Percentiles rank a stretch among this genome's conserved stretches.
Conservation (phyloP, 2,113 vertebrate genomes). For the Prochilodus magdalenae region DNA sequence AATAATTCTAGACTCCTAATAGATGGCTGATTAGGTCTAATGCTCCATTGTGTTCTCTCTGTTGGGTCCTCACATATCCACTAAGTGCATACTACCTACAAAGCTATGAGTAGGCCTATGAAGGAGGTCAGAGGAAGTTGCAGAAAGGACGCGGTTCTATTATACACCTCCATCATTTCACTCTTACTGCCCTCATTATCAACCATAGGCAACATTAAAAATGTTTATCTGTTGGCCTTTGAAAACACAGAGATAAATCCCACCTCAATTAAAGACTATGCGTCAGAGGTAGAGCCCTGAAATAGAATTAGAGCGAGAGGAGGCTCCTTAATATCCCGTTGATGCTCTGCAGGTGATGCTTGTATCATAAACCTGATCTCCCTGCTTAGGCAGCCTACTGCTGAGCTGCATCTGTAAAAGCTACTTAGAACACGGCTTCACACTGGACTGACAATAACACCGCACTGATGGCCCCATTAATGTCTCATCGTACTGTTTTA, state of each 20-base stretch:
- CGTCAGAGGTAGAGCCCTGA: constrained; percentile 61
- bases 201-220: constrained; percentile 32
- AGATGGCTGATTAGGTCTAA: neutral
- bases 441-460: constrained; percentile 31
- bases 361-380: constrained; percentile 48
- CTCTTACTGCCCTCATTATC: constrained; percentile 28
- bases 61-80: neutral
- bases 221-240: constrained; percentile 53
- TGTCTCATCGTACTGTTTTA: constrained; percentile 46
- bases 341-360: constrained; percentile 43
- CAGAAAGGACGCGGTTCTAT: constrained; percentile 28
- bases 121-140: constrained; percentile 48
- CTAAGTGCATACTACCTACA: neutral
- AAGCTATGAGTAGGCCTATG: neutral
- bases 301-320: constrained; percentile 71
- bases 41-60: neutral
- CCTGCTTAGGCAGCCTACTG: constrained; percentile 38
- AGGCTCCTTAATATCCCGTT: constrained; percentile 41
- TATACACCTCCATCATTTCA: constrained; percentile 39
- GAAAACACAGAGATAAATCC: constrained; percentile 44
- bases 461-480: constrained; percentile 28
- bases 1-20: neutral
- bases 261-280: constrained; percentile 41
- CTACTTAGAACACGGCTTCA: constrained; percentile 29
- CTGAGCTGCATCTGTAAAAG: constrained; percentile 27